Conservation (phyloP, 2,113 vertebrate genomes). For the Galbula dea region DNA sequence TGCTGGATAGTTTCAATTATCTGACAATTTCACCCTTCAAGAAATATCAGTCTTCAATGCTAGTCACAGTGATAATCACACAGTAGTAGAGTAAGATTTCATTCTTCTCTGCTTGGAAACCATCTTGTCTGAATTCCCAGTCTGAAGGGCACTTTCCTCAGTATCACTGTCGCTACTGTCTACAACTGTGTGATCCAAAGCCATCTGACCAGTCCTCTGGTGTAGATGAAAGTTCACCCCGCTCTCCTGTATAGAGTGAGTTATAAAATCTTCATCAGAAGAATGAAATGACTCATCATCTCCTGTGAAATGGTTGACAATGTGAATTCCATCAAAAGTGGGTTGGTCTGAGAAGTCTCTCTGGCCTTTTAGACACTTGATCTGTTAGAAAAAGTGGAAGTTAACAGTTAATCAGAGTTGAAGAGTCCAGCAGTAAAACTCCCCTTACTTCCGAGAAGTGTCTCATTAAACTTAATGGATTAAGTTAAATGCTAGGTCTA, state of each 20-base stretch:
- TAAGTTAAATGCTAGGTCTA: not conserved
- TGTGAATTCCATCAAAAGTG: conserved; percentile 94
- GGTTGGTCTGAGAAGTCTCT: conserved; percentile 77
- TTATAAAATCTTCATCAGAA: conserved; percentile 87
- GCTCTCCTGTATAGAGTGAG: conserved; percentile 72
- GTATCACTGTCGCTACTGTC: conserved; percentile 88
- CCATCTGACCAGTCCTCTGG: conserved; percentile 70
- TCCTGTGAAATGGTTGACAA: conserved; percentile 89
- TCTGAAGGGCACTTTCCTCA: conserved; percentile 73
- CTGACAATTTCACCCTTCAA: conserved; percentile 41
- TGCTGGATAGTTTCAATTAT: conserved; percentile 22
- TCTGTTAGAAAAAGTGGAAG: conserved; percentile 74
- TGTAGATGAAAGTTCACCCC: conserved; percentile 64
- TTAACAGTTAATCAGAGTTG: conserved; percentile 18
- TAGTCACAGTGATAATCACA: conserved; percentile 81
- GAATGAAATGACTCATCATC: conserved; percentile 87
- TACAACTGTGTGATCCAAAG: conserved; percentile 75
- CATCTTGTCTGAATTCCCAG: conserved; percentile 48
- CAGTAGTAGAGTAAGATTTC: conserved; percentile 85
- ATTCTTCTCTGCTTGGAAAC: conserved; percentile 74
- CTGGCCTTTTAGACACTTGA: conserved; percentile 89
- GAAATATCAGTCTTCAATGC: conserved; percentile 11
- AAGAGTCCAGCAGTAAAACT: not conserved
- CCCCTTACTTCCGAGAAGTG: not conserved
- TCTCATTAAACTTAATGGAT: not conserved